Conservation (phyloP, 2,113 vertebrate genomes). For the Tetraodon nigroviridis region DNA sequence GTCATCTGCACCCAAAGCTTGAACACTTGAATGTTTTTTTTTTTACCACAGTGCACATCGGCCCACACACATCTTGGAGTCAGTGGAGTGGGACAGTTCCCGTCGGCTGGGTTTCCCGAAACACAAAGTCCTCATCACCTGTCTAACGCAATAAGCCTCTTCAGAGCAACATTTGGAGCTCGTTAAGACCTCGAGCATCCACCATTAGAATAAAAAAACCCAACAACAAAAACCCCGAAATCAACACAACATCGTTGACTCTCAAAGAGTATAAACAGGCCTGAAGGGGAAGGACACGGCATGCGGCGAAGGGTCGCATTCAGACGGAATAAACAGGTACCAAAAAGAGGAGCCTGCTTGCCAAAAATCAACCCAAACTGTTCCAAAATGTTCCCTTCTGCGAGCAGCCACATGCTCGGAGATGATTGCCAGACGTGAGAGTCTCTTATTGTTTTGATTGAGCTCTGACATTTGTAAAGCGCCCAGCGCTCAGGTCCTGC, state of each 20-base stretch:
- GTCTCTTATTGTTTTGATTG: slow-evolving; percentile 65
- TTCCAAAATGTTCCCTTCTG: slow-evolving; percentile 54
- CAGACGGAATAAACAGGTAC: slow-evolving; percentile 55
- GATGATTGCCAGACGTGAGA: slow-evolving; percentile 65
- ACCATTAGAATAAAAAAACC: slow-evolving; percentile 48
- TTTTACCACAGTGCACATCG: slow-evolving; percentile 35
- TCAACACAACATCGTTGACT: slow-evolving; percentile 30
- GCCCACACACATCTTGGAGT: slow-evolving; percentile 57
- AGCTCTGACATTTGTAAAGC: slow-evolving; percentile 57
- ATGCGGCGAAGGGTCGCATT: slow-evolving; percentile 14
- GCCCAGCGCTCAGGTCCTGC: slow-evolving; percentile 39
- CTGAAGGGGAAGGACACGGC: slow-evolving; percentile 19
- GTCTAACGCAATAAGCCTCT: slow-evolving; percentile 52
- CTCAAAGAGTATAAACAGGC: slow-evolving; percentile 43
- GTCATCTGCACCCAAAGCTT: slow-evolving; percentile 30
- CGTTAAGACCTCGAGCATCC: slow-evolving; percentile 35
- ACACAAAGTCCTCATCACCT: slow-evolving; percentile 51
- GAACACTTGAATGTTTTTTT: slow-evolving; percentile 33
- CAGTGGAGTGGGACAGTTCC: slow-evolving; percentile 27
- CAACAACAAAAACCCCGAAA: slow-evolving; percentile 30
- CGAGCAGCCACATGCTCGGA: slow-evolving; percentile 57
- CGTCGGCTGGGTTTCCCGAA: slow-evolving; percentile 10
- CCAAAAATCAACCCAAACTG: slow-evolving; percentile 45
- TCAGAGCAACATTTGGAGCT: slow-evolving; percentile 55
- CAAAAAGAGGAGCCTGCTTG: slow-evolving; percentile 7